phyloP scores from a whole-genome alignment of 2,797 vertebrate genomes.

The Xenops minutus region DNA sequence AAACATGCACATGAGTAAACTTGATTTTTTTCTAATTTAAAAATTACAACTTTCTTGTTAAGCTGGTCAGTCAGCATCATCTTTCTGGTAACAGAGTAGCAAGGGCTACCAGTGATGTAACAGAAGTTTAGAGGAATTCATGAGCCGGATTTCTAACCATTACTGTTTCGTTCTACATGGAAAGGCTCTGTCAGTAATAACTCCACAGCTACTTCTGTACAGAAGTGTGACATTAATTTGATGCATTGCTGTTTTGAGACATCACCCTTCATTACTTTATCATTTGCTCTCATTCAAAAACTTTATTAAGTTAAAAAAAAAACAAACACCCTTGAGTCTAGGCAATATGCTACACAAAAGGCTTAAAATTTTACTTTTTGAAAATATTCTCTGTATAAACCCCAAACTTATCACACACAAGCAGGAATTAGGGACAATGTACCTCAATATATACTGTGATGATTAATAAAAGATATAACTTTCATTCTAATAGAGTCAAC shows the following conservation, averaged over 20 bases:
- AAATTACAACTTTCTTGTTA: background rate
- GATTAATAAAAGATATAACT: background rate
- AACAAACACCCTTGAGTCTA: background rate
- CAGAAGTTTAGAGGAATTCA: background rate
- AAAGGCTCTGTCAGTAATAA: background rate
- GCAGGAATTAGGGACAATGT: background rate
- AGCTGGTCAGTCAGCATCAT: background rate
- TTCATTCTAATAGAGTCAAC: background rate
- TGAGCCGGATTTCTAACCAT: background rate
- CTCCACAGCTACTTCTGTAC: background rate
- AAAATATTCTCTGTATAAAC: background rate
- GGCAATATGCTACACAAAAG: background rate
- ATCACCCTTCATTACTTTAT: background rate
- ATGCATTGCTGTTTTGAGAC: background rate
- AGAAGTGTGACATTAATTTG: background rate
- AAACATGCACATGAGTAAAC: background rate
- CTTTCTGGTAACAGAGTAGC: background rate
- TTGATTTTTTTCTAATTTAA: background rate
- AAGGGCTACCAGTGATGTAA: background rate
- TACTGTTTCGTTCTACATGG: background rate
- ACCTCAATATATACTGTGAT: background rate
- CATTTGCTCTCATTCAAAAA: background rate
- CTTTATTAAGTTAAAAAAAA: background rate
- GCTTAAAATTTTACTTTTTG: background rate
- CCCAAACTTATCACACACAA: background rate